These are phyloP conservation scores for Pogonognathellus flavescens DNA, from an alignment of 1,140 invertebrate genomes.

Conservation along the genomic window DNA sequence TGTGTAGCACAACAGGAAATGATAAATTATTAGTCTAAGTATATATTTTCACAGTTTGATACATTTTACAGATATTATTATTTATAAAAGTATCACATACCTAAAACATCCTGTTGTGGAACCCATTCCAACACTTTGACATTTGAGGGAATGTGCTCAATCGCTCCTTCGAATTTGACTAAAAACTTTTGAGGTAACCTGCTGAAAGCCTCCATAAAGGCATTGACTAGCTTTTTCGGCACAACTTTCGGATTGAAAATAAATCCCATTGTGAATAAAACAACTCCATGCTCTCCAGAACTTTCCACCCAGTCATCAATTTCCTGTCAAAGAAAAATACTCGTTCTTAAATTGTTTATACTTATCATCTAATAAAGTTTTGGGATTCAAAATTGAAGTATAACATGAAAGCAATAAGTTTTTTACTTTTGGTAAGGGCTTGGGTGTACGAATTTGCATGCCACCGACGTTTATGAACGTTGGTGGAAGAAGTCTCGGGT, in stretches of 20 bases:
- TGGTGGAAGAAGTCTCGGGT: constrained; percentile 68
- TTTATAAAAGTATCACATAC: too few species aligned
- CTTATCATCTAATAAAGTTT: too few species aligned
- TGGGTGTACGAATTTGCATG: constrained; percentile 67
- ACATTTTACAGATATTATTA: too few species aligned
- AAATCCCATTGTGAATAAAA: constrained; percentile 69
- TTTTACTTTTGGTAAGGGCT: constrained; percentile 64
- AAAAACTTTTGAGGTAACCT: constrained; percentile 68
- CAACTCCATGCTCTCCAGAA: constrained; percentile 68
- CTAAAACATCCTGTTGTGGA: constrained; percentile 69
- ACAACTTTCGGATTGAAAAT: constrained; percentile 69
- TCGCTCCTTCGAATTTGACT: constrained; percentile 68
- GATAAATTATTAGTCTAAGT: not conserved
- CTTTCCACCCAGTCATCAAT: constrained; percentile 68
- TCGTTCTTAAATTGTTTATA: not conserved
- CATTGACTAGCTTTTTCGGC: constrained; percentile 66
- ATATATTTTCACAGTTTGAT: constrained; percentile 1
- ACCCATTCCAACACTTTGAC: constrained; percentile 68
- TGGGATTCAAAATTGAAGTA: too few species aligned
- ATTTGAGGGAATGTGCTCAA: constrained; percentile 67
- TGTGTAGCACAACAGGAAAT: not conserved
- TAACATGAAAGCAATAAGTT: not conserved
- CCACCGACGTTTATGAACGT: constrained; percentile 69
- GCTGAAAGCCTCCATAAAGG: constrained; percentile 67
- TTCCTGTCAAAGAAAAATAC: constrained; percentile 62